A percentile compares a stretch with the other conserved stretches of the same genome.
phyloP scores from a whole-genome alignment of 2,888 invertebrate species.

The Tenthredo amoena region DNA sequence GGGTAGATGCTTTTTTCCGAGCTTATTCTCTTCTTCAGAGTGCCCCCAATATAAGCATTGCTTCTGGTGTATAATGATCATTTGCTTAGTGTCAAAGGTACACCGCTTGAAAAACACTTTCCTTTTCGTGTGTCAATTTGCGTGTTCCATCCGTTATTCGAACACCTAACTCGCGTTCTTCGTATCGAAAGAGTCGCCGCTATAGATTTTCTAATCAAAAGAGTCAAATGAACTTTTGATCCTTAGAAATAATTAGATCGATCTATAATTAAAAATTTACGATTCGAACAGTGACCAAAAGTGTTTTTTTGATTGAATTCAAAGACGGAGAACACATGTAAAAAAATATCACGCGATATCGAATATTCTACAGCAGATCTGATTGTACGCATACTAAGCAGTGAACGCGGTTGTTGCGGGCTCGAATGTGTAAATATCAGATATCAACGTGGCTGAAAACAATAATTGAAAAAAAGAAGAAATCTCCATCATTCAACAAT shows the following conservation, averaged over 20 bases:
- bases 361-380: neutral
- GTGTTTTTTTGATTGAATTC: neutral
- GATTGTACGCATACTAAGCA: neutral
- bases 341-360: neutral
- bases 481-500: conserved; percentile 2
- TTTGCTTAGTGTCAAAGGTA: neutral
- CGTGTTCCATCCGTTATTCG: neutral
- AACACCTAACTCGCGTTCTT: neutral
- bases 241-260: neutral
- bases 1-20: neutral
- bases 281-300: neutral
- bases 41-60: neutral
- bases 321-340: neutral
- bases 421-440: conserved; percentile 23
- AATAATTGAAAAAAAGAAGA: neutral
- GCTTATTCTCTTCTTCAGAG: neutral
- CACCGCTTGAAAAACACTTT: neutral
- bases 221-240: neutral
- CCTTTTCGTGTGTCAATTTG: neutral
- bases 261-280: neutral
- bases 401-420: neutral
- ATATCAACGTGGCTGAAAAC: neutral
- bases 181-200: neutral
- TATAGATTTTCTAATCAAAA: neutral
- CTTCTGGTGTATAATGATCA: conserved; percentile 1